These are phyloP conservation scores for Marronus borbonicus DNA, from an alignment of 2,888 invertebrate genomes.

Conservation along the genomic window DNA sequence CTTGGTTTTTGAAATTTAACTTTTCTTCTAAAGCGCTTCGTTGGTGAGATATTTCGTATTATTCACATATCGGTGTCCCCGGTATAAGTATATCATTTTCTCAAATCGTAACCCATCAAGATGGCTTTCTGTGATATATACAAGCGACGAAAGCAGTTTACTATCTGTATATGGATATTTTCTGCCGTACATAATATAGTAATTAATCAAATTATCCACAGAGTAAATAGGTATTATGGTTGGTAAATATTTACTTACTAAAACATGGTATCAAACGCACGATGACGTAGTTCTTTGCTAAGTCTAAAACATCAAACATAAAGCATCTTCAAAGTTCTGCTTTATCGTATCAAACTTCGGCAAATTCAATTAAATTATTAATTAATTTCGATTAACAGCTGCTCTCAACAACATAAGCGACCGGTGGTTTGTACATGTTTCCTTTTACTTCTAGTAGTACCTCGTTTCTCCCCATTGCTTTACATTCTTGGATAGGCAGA, in stretches of 20 bases:
- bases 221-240: background rate
- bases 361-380: constrained; percentile 54
- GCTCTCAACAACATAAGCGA: constrained; percentile 12
- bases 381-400: constrained; percentile 50
- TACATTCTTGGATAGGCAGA: constrained; percentile 1
- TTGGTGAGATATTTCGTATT: no score
- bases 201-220: constrained; percentile 11
- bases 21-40: no score
- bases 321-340: constrained; percentile 36
- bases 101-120: no score
- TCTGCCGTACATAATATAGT: background rate
- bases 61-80: no score
- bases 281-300: constrained; percentile 1
- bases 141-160: no score
- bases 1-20: no score
- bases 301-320: constrained; percentile 29
- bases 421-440: constrained; percentile 12
- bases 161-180: no score
- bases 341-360: constrained; percentile 50
- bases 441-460: background rate
- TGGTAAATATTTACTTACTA: constrained; percentile 9
- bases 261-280: background rate
- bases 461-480: background rate
- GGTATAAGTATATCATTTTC: no score
- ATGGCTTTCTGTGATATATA: no score